These are phyloP conservation scores for Ophioderma brevispina DNA, from an alignment of 35 echinoderm and acorn worm species.

Conservation along the genomic window DNA sequence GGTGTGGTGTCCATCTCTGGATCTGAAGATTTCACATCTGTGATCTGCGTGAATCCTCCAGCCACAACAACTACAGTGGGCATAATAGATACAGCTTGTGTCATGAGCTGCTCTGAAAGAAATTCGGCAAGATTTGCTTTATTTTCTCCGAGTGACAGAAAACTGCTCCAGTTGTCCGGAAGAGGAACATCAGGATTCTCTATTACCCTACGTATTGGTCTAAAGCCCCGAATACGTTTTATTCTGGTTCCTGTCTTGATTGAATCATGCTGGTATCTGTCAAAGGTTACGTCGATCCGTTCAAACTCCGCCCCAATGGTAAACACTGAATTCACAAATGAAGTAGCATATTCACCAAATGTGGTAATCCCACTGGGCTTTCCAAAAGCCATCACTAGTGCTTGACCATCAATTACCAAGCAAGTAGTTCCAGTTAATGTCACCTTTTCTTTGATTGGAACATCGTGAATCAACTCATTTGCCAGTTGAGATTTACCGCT, in stretches of 20 bases:
- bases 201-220: slow-evolving; percentile 13
- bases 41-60: slow-evolving; percentile 10
- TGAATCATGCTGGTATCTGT: background rate
- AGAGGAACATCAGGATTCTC: background rate
- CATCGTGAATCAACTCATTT: too few species aligned
- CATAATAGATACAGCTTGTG: background rate
- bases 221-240: background rate
- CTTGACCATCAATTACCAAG: background rate
- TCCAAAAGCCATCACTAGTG: background rate
- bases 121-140: background rate
- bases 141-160: background rate
- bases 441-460: too few species aligned
- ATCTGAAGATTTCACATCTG: slow-evolving; percentile 2
- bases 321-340: background rate
- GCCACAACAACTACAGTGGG: background rate
- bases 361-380: background rate
- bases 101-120: background rate
- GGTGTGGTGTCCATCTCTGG: background rate
- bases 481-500: background rate
- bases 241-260: background rate
- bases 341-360: background rate
- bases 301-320: background rate
- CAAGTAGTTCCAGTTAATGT: too few species aligned
- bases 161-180: background rate
- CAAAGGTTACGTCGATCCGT: background rate